Evolutionary conservation across 1,140 invertebrate genomes (phyloP).

Genomic region (Chymomyza costata): DNA sequence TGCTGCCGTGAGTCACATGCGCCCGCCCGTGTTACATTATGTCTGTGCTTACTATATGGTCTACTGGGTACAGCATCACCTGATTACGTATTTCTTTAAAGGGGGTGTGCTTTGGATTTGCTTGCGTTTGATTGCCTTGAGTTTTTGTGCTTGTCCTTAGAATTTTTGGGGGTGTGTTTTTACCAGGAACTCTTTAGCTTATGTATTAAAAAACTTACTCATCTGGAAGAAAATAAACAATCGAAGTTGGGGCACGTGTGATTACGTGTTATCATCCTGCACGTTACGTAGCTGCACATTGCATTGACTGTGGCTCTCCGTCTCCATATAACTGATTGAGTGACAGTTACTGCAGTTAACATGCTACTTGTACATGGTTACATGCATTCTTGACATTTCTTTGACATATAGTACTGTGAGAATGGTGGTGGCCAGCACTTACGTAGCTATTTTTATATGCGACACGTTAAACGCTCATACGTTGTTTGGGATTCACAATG

Average conservation of each 20-base stretch:
- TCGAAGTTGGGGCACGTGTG: slow-evolving; percentile 40
- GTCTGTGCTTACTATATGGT: too few species aligned
- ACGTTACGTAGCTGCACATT: slow-evolving; percentile 27
- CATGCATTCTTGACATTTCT: too few species aligned
- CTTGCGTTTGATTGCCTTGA: too few species aligned
- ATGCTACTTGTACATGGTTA: slow-evolving; percentile 21
- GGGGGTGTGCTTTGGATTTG: too few species aligned
- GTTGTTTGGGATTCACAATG: too few species aligned
- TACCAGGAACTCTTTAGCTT: too few species aligned
- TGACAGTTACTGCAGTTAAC: slow-evolving; percentile 8
- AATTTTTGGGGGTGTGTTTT: slow-evolving; percentile 25
- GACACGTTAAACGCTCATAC: too few species aligned
- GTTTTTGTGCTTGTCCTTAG: slow-evolving; percentile 33
- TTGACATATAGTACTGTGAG: too few species aligned
- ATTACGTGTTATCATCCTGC: slow-evolving; percentile 12
- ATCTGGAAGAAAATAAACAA: slow-evolving; percentile 14
- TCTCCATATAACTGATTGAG: background rate
- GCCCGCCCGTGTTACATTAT: too few species aligned
- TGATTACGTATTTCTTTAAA: too few species aligned
- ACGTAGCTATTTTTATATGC: slow-evolving; percentile 23
- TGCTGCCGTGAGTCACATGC: too few species aligned
- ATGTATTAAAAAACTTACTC: background rate
- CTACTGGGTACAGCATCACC: too few species aligned
- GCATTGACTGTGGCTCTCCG: slow-evolving; percentile 10
- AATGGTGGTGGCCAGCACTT: slow-evolving; percentile 24